phyloP scores from a whole-genome alignment of 2,113 vertebrate genomes.

The Coreoperca whiteheadi region DNA sequence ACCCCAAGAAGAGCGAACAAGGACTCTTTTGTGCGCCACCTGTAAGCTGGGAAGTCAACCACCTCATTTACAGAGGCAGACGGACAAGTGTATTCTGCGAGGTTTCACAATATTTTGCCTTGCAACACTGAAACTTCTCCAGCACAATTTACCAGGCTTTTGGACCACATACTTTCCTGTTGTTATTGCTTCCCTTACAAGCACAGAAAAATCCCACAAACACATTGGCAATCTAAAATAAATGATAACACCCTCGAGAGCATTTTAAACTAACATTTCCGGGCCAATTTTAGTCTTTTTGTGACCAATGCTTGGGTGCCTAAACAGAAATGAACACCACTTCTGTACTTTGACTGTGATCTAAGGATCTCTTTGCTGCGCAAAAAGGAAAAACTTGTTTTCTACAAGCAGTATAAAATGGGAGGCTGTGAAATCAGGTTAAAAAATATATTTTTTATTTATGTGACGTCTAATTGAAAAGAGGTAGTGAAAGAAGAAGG shows the following conservation, averaged over 20 bases:
- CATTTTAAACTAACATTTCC: not conserved
- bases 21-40: not conserved
- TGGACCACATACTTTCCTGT: too few relatives aligned
- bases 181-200: not conserved
- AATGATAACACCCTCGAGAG: not conserved
- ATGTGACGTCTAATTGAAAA: too few relatives aligned
- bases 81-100: not conserved
- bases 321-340: not conserved
- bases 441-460: too few relatives aligned
- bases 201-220: not conserved
- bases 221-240: not conserved
- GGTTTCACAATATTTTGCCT: not conserved
- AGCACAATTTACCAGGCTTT: not conserved
- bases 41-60: not conserved
- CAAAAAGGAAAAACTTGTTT: not conserved
- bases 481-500: too few relatives aligned
- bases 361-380: not conserved
- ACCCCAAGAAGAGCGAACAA: not conserved
- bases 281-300: not conserved
- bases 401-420: not conserved
- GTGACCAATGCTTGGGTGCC: not conserved
- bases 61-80: not conserved
- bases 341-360: not conserved
- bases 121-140: not conserved
- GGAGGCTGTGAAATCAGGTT: not conserved